Conservation (phyloP, 2,113 vertebrate species). For the Probosciger aterrimus region DNA sequence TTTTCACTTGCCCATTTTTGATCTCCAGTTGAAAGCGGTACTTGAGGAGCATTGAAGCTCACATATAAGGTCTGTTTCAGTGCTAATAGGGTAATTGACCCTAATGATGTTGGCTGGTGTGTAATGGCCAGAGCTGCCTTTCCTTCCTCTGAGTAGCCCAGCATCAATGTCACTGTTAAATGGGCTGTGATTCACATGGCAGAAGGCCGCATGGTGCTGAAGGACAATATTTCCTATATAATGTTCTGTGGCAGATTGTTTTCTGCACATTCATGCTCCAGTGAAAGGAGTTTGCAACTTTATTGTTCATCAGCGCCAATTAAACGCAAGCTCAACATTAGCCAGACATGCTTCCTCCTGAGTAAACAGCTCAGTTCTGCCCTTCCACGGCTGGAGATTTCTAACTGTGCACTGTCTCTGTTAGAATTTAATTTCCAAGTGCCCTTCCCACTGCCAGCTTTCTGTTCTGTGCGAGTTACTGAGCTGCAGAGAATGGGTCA, state of each 20-base stretch:
- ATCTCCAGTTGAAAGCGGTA: neutral
- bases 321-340: constrained; percentile 11
- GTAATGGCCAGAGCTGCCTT: constrained; percentile 18
- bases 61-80: neutral
- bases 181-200: constrained; percentile 22
- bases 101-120: constrained; percentile 28
- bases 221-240: constrained; percentile 26
- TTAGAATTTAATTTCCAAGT: constrained; percentile 33
- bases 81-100: constrained; percentile 43
- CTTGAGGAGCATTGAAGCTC: neutral
- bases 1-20: neutral
- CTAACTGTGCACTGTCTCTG: neutral
- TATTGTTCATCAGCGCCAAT: constrained; percentile 48
- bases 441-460: neutral
- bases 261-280: neutral
- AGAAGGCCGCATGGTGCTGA: neutral
- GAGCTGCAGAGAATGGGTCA: neutral
- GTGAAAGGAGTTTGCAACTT: constrained; percentile 43
- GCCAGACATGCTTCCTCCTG: constrained; percentile 30
- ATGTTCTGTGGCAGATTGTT: constrained; percentile 1
- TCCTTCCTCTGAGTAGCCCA: neutral
- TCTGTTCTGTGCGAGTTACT: neutral
- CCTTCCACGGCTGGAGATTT: neutral
- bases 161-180: neutral
- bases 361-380: constrained; percentile 32